A percentile compares a stretch with the other conserved stretches of the same genome.
Conservation (phyloP, 2,888 invertebrate genomes). For the Habroteleia sp. region DNA sequence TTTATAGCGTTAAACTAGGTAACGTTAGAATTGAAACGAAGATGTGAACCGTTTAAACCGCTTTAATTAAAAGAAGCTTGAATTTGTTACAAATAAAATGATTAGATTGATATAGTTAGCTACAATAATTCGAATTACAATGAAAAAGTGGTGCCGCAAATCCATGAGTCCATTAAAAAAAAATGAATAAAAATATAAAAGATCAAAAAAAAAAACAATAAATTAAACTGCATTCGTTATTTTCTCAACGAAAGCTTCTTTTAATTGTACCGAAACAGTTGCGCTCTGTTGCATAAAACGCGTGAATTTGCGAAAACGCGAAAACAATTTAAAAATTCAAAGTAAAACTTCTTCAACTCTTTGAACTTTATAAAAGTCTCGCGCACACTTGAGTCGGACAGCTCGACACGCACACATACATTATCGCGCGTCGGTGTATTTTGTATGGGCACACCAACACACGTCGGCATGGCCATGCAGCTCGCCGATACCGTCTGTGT, state of each 20-base stretch:
- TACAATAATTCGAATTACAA: too few relatives aligned
- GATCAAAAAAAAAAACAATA: too few relatives aligned
- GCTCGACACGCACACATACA: constrained; percentile 9
- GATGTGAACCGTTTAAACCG: background rate
- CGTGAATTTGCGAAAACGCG: constrained; percentile 4
- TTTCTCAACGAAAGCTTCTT: too few relatives aligned
- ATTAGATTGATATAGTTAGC: too few relatives aligned
- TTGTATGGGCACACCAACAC: constrained; percentile 37
- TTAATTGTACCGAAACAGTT: too few relatives aligned
- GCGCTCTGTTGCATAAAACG: background rate
- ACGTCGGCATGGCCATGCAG: constrained; percentile 6
- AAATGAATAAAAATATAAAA: too few relatives aligned
- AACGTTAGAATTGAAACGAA: background rate
- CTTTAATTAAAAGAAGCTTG: too few relatives aligned
- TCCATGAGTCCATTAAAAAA: too few relatives aligned
- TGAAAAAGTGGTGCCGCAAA: too few relatives aligned
- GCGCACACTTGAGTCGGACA: constrained; percentile 20
- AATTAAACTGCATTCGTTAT: too few relatives aligned
- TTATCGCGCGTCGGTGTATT: constrained; percentile 16
- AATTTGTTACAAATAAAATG: too few relatives aligned
- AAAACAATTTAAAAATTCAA: constrained; percentile 23
- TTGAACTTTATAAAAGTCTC: constrained; percentile 42
- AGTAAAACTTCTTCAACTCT: constrained; percentile 30
- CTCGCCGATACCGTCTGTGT: constrained; percentile 39
- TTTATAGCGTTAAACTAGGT: background rate